phyloP scores from a whole-genome alignment of 2,888 invertebrate genomes.

The Tipula confusa region DNA sequence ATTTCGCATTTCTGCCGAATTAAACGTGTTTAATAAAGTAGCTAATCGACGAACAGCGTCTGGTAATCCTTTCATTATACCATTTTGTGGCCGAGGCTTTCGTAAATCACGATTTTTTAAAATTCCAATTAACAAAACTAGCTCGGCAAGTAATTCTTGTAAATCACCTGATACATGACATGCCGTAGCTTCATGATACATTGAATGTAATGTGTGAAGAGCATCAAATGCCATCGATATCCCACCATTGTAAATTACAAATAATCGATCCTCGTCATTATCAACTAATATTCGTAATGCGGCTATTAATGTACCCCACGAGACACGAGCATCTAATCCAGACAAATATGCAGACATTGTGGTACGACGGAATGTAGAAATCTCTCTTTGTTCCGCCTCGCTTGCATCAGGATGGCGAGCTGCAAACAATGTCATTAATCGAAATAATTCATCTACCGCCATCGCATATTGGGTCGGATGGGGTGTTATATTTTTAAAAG shows the following conservation, averaged over 20 bases:
- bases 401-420: conserved; percentile 74
- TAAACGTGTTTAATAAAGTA: conserved; percentile 82
- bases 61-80: conserved; percentile 73
- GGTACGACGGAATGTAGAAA: conserved; percentile 77
- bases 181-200: conserved; percentile 90
- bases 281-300: conserved; percentile 85
- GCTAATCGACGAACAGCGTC: conserved; percentile 83
- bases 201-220: conserved; percentile 83
- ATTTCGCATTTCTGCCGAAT: conserved; percentile 76
- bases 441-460: conserved; percentile 87
- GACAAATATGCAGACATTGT: conserved; percentile 85
- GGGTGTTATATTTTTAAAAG: conserved; percentile 94
- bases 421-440: conserved; percentile 84
- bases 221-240: conserved; percentile 68
- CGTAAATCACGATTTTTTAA: conserved; percentile 51
- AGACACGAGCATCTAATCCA: conserved; percentile 82
- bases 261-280: conserved; percentile 80
- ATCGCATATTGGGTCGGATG: conserved; percentile 89
- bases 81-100: conserved; percentile 43
- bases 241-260: conserved; percentile 87
- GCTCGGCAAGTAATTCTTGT: conserved; percentile 74
- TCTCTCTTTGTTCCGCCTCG: conserved; percentile 73
- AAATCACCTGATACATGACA: conserved; percentile 81
- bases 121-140: conserved; percentile 67
- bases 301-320: conserved; percentile 91